Percentiles rank a stretch among this genome's conserved stretches.
Conservation (phyloP, 2,888 invertebrate genomes). For the Hypolimnas misippus region DNA sequence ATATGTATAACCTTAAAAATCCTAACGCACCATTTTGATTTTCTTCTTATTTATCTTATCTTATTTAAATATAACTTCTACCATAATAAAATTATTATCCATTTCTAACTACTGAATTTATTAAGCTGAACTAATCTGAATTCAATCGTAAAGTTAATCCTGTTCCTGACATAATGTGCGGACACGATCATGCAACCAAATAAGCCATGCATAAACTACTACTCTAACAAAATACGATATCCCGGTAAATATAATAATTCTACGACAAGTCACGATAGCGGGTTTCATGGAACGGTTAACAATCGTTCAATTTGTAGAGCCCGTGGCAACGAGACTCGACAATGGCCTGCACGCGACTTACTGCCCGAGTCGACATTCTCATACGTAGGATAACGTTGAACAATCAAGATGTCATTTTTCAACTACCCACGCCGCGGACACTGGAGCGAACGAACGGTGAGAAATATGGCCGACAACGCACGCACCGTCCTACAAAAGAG, state of each 20-base stretch:
- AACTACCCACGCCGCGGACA: conserved; percentile 80
- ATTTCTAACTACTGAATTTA: conserved; percentile 33
- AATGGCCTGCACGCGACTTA: conserved; percentile 76
- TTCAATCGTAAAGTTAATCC: conserved; percentile 45
- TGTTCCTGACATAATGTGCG: conserved; percentile 40
- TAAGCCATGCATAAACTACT: conserved; percentile 46
- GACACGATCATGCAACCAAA: conserved; percentile 44
- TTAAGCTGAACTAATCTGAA: conserved; percentile 39
- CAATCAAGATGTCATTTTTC: conserved; percentile 85
- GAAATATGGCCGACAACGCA: conserved; percentile 81
- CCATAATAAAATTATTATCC: conserved; percentile 28
- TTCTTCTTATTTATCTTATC: background rate
- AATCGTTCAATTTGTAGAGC: conserved; percentile 82
- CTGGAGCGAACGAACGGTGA: conserved; percentile 64
- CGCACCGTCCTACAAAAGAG: conserved; percentile 72
- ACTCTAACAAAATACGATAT: conserved; percentile 59
- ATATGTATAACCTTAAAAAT: no score
- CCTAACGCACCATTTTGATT: background rate
- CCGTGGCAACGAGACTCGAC: conserved; percentile 65
- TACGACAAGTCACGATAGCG: conserved; percentile 76
- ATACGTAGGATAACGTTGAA: conserved; percentile 82
- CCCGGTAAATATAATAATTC: conserved; percentile 70
- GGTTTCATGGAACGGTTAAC: conserved; percentile 74
- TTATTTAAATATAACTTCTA: background rate
- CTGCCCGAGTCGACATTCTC: conserved; percentile 72